A percentile compares a stretch with the other conserved stretches of the same genome.
These are phyloP conservation scores for Prionailurus viverrinus DNA, from an alignment of 2,113 vertebrate species.

Conservation along the genomic window DNA sequence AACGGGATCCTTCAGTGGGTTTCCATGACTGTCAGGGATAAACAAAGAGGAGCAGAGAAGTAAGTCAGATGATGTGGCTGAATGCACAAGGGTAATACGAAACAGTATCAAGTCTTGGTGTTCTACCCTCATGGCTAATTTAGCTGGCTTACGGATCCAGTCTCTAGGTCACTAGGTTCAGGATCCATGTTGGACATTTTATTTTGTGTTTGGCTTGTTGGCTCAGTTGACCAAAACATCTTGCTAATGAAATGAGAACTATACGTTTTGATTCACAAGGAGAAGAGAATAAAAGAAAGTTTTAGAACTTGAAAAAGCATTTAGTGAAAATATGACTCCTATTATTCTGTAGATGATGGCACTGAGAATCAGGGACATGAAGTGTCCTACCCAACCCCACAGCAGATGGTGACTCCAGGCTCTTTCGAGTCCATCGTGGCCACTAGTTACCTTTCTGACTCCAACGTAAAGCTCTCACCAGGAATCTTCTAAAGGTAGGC, in stretches of 20 bases:
- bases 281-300: neutral
- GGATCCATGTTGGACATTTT: neutral
- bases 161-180: neutral
- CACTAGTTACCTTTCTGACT: neutral
- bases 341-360: neutral
- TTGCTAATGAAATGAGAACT: neutral
- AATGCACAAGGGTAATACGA: neutral
- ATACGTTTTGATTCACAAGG: neutral
- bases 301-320: neutral
- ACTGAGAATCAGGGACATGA: neutral
- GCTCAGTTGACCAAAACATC: neutral
- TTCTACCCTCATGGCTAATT: neutral
- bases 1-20: constrained; percentile 37
- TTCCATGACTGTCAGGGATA: constrained; percentile 24
- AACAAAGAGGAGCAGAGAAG: constrained; percentile 60
- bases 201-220: neutral
- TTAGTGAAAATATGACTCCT: neutral
- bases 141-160: neutral
- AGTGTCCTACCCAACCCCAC: neutral
- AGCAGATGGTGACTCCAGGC: neutral
- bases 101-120: neutral
- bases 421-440: neutral
- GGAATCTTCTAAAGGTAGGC: neutral
- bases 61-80: neutral
- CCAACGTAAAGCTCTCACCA: neutral